Evolutionary conservation across 2,113 vertebrate genomes (phyloP), one percentile per base, ranked within the genome.

Genomic region (Bambusicola thoracicus): DNA sequence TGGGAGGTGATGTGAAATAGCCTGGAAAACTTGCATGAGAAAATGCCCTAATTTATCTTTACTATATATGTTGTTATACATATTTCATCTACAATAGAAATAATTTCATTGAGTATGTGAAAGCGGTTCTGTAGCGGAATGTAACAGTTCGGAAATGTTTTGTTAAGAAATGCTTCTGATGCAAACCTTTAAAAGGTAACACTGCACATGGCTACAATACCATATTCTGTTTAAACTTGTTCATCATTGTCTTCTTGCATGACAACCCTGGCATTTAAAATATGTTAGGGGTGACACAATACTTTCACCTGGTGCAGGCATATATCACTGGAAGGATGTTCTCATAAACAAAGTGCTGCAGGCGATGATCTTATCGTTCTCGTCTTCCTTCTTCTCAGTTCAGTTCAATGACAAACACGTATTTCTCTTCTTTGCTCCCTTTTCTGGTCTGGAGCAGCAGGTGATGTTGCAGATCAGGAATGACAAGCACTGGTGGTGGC

Each of bases 201-300:
- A 7, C 78, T 82, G 78, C 89, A 81, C 94, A 86, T 66, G 85
- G 96, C 90, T 95, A 93, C 88, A 93, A 90, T 84, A 90, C 73
- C 93, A 72, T 94, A 95, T 92, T 94, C 94, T 96, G 94, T 96
- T 94, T 97, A 90, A 95, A 97, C 96, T 97, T 97, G 95, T 97
- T 96, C 93, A 95, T 97, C 96, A 96, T 95, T 97, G 96, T 95
- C 92, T 89, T 94, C 93, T 93, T 91, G 86, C 92, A 94, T 89
- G 85, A 88, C 91, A 81, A 74, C 62, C 63, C 56, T 92, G 82
- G 79, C 85, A 93, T 93, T 96, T 97, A 94, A 96, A 97, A 91
- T 95, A 96, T 91, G 92, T 84, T 96, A 83, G 80, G 85, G 76
- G 91, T 88, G 81, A 91, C 79, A 77, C 81, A 91, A 92, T 95